Base-by-base conservation (phyloP, 2,797 vertebrate genomes). In the Girardinus metallicus region DNA sequence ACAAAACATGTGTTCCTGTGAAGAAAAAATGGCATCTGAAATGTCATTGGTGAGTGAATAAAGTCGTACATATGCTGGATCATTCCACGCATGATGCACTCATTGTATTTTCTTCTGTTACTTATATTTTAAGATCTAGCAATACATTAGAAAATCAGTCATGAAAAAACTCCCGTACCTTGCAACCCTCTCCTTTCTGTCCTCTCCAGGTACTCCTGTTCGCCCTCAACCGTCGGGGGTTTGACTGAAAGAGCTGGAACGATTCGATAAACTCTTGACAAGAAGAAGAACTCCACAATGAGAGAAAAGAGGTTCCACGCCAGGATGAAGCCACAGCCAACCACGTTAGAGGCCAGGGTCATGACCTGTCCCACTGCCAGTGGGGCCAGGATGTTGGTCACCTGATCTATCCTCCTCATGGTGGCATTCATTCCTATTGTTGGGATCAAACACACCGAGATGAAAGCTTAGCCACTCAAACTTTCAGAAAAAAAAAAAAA, bases 291-390 rank as follows among this genome's bases (percentile, higher is more conserved):
- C 93, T 97, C 95, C 90, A 96, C 92, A 80, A 96, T 95, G 87
- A 97, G 93, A 79, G 95, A 96, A 88, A 97, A 91, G 77, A 97
- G 92, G 87, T 95, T 97, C 96, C 96, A 96, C 78, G 95, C 94
- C 87, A 97, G 94, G 92, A 97, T 96, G 91, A 97, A 96, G 86
- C 95, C 96, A 86, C 95, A 96, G 80, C 94, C 92, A 1, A 94
- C 95, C 83, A 96, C 96, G 80, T 96, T 95, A 85, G 96, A 97
- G 84, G 95, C 95, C 92, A 96, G 91, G 80, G 93, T 95, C 95
- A 95, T 96, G 91, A 97, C 93, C 94, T 95, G 95, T 81, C 95
- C 95, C 91, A 96, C 94, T 3, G 95, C 94, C 39, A 96, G 92
- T 64, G 95, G 95, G 83, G 94, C 95, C 93, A 96, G 96, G 90